Conservation (phyloP, 2,888 invertebrate species). For the Drosophila rubida region DNA sequence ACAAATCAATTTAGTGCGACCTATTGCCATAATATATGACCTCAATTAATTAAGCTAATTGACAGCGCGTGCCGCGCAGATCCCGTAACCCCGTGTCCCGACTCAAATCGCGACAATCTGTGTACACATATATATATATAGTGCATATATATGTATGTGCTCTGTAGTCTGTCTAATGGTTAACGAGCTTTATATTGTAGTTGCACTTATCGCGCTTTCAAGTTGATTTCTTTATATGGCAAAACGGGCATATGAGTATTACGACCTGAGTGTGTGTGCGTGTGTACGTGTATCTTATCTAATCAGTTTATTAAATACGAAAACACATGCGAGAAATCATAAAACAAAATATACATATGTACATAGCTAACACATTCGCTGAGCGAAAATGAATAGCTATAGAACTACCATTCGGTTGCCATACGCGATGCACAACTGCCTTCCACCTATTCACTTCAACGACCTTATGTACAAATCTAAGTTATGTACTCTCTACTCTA, state of each 20-base stretch:
- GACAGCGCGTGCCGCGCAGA: slow-evolving; percentile 51
- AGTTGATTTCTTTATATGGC: slow-evolving; percentile 56
- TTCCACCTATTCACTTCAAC: neutral
- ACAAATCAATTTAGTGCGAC: slow-evolving; percentile 64
- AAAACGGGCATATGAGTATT: slow-evolving; percentile 6
- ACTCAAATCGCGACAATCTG: slow-evolving; percentile 38
- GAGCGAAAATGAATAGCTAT: slow-evolving; percentile 27
- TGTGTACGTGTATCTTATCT: slow-evolving; percentile 59
- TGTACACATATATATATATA: neutral
- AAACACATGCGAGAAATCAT: slow-evolving; percentile 67
- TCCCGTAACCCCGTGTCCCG: slow-evolving; percentile 11
- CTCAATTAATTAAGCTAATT: slow-evolving; percentile 75
- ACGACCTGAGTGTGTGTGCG: neutral
- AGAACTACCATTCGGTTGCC: slow-evolving; percentile 45
- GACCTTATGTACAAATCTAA: neutral
- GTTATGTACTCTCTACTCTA: neutral
- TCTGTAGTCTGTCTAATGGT: slow-evolving; percentile 15
- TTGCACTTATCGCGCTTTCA: slow-evolving; percentile 59
- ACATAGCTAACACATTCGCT: slow-evolving; percentile 25
- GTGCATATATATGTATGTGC: slow-evolving; percentile 7
- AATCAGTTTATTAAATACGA: slow-evolving; percentile 73
- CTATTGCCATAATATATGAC: slow-evolving; percentile 65
- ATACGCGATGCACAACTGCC: slow-evolving; percentile 30
- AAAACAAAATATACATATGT: slow-evolving; percentile 51
- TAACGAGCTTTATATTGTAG: slow-evolving; percentile 42